A percentile compares a stretch with the other conserved stretches of the same genome.
phyloP scores from a whole-genome alignment of 2,797 vertebrate species.

The Apogon talboti region DNA sequence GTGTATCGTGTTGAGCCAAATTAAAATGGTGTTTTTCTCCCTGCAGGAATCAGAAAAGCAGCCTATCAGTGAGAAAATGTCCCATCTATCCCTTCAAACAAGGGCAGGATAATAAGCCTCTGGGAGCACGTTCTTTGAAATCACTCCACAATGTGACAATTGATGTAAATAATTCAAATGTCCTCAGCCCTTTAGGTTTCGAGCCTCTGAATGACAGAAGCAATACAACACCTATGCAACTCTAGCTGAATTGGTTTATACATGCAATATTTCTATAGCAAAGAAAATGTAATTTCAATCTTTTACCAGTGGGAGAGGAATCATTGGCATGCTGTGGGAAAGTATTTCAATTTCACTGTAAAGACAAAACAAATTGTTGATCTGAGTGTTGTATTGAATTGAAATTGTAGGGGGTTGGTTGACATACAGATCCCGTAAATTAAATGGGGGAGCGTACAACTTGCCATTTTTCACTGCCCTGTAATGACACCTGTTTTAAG shows the following conservation, averaged over 20 bases:
- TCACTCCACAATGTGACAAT: slow-evolving; percentile 60
- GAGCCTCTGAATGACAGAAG: slow-evolving; percentile 39
- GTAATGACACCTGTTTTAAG: slow-evolving; percentile 70
- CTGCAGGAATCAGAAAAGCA: slow-evolving; percentile 55
- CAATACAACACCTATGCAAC: slow-evolving; percentile 35
- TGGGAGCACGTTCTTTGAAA: slow-evolving; percentile 66
- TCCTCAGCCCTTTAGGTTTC: slow-evolving; percentile 39
- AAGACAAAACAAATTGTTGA: slow-evolving; percentile 62
- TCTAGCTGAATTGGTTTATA: slow-evolving; percentile 41
- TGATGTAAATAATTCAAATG: slow-evolving; percentile 75
- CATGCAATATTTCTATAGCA: slow-evolving; percentile 47
- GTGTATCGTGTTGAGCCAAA: slow-evolving; percentile 84
- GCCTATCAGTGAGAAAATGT: slow-evolving; percentile 65
- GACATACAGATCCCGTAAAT: slow-evolving; percentile 59
- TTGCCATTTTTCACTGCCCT: slow-evolving; percentile 65
- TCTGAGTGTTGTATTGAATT: slow-evolving; percentile 38
- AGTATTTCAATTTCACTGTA: slow-evolving; percentile 52
- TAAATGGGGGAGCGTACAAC: slow-evolving; percentile 47
- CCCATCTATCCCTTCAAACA: slow-evolving; percentile 58
- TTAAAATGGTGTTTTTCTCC: slow-evolving; percentile 84
- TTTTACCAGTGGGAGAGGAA: slow-evolving; percentile 41
- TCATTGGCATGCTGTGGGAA: slow-evolving; percentile 29
- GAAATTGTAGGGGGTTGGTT: slow-evolving; percentile 53
- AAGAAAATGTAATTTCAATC: slow-evolving; percentile 44
- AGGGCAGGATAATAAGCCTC: slow-evolving; percentile 63